Percentiles rank a stretch among this genome's conserved stretches.
Evolutionary conservation across 1,140 invertebrate genomes (phyloP).

Genomic region (Brachionus plicatilis): DNA sequence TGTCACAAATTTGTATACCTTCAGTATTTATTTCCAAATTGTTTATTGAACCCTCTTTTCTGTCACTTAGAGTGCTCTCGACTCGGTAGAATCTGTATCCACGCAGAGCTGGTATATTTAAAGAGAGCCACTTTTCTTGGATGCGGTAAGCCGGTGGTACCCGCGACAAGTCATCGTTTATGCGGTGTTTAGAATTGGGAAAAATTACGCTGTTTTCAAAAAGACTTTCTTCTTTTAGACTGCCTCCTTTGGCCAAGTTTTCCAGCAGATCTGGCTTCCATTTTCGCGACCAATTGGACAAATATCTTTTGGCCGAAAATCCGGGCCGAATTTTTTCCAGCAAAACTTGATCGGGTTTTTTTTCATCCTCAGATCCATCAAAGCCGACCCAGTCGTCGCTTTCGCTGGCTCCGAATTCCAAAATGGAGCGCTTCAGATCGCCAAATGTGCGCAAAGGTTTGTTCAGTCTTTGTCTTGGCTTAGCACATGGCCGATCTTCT

Average conservation of each 20-base stretch:
- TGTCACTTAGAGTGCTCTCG: constrained; percentile 43
- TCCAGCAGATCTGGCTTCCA: constrained; percentile 52
- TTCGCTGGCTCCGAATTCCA: constrained; percentile 50
- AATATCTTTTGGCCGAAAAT: constrained; percentile 54
- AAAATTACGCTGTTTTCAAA: constrained; percentile 48
- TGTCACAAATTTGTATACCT: constrained; percentile 43
- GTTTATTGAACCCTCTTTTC: not conserved
- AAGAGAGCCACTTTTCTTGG: constrained; percentile 43
- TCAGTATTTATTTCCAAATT: constrained; percentile 23
- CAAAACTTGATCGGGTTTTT: not conserved
- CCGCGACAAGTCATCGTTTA: constrained; percentile 52
- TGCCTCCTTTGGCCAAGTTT: constrained; percentile 52
- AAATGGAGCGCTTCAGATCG: constrained; percentile 52
- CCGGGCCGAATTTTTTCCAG: constrained; percentile 49
- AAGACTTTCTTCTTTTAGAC: constrained; percentile 43
- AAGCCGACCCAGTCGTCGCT: not conserved
- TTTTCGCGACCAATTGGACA: constrained; percentile 51
- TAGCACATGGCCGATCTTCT: not conserved
- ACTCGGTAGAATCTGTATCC: constrained; percentile 52
- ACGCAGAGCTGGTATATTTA: constrained; percentile 45
- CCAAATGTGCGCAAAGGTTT: constrained; percentile 48
- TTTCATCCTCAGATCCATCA: not conserved
- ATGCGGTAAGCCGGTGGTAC: constrained; percentile 53
- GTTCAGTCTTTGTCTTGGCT: constrained; percentile 37
- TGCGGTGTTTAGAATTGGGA: constrained; percentile 47